phyloP scores from a whole-genome alignment of 2,888 invertebrate species.

The Leptinotarsa haldemani region DNA sequence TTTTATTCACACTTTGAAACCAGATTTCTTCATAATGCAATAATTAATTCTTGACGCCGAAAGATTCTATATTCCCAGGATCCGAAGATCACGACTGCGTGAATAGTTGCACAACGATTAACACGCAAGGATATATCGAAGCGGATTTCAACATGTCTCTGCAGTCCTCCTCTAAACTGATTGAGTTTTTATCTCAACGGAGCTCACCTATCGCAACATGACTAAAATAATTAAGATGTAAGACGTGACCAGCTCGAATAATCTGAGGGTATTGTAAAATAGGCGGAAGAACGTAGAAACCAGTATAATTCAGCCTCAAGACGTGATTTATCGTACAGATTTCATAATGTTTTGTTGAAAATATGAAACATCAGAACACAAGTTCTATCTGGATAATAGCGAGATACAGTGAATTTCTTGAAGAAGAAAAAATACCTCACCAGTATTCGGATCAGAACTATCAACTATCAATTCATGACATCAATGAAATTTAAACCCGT shows the following conservation, averaged over 20 bases:
- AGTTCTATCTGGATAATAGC: too few species aligned
- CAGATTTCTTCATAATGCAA: background rate
- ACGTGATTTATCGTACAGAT: too few species aligned
- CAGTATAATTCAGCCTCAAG: constrained; percentile 5
- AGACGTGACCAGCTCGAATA: constrained; percentile 34
- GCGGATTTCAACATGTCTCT: constrained; percentile 20
- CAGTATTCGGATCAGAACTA: too few species aligned
- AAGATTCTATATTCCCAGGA: constrained; percentile 17
- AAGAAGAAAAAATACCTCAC: too few species aligned
- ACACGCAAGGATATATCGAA: constrained; percentile 17
- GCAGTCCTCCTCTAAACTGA: constrained; percentile 16
- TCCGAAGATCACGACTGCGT: constrained; percentile 16
- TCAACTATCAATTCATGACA: too few species aligned
- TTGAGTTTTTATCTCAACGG: constrained; percentile 23
- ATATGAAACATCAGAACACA: too few species aligned
- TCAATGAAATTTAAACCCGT: too few species aligned
- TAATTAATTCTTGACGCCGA: constrained; percentile 3
- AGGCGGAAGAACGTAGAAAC: constrained; percentile 26
- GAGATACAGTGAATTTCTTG: too few species aligned
- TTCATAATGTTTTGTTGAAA: too few species aligned
- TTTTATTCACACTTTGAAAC: background rate
- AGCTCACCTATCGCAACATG: constrained; percentile 17
- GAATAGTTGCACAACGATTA: constrained; percentile 17
- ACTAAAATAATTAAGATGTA: constrained; percentile 31
- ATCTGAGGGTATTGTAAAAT: constrained; percentile 30